These are phyloP conservation scores for Rattus norvegicus DNA, from an alignment of 2,113 vertebrate genomes.

Conservation along the genomic window DNA sequence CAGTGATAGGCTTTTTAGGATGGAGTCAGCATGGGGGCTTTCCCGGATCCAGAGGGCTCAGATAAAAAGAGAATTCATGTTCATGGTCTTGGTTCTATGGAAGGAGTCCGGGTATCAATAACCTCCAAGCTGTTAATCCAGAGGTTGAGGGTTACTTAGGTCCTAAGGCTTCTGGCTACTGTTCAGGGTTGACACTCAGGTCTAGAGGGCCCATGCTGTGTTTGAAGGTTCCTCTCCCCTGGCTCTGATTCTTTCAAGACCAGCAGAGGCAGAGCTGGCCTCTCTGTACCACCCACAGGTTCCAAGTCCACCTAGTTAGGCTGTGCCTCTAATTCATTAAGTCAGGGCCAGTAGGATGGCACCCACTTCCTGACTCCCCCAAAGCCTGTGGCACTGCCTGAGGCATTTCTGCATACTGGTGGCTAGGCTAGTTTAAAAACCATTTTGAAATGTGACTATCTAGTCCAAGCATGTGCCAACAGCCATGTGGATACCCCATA, in stretches of 20 bases:
- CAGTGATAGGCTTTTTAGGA: not conserved
- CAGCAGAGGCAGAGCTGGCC: not conserved
- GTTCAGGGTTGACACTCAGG: not conserved
- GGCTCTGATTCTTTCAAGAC: not conserved
- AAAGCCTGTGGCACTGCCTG: not conserved
- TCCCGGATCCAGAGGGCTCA: not conserved
- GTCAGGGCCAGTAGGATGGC: not conserved
- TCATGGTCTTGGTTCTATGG: not conserved
- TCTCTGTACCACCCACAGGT: not conserved
- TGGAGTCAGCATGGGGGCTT: not conserved
- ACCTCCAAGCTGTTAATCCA: not conserved
- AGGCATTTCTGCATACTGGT: not conserved
- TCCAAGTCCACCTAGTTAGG: not conserved
- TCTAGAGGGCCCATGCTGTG: not conserved
- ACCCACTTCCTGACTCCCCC: not conserved
- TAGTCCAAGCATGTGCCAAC: not conserved
- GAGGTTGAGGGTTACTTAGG: too few relatives aligned
- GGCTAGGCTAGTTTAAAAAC: not conserved
- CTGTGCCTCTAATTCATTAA: not conserved
- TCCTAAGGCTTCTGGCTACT: not conserved
- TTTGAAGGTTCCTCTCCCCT: not conserved
- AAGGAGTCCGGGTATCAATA: not conserved
- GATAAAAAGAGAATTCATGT: not conserved
- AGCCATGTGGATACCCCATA: not conserved
- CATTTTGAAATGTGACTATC: not conserved